A percentile compares a stretch with the other conserved stretches of the same genome.
Conservation (phyloP, 2,888 invertebrate species). For the Aphelenchoides bicaudatus region DNA sequence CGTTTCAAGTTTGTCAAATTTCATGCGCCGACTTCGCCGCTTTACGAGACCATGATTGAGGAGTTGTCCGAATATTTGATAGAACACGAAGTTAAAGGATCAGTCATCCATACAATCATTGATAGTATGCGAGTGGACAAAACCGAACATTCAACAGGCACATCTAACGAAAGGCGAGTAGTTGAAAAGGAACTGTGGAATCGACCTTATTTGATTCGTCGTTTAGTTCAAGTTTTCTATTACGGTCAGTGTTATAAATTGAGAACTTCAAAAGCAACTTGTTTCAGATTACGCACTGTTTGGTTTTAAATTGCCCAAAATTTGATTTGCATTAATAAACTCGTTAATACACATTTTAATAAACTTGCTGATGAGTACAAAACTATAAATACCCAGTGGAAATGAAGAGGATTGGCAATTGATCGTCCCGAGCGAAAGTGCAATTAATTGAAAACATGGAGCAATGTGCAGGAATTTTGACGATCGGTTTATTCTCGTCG, state of each 20-base stretch:
- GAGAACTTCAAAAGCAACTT: too few relatives aligned
- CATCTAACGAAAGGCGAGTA: not conserved
- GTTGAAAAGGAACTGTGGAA: not conserved
- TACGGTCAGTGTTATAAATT: too few relatives aligned
- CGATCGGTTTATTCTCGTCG: too few relatives aligned
- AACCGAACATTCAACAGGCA: not conserved
- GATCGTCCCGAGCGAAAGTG: too few relatives aligned
- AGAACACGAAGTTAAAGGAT: slow-evolving; percentile 10
- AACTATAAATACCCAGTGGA: too few relatives aligned
- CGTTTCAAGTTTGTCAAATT: not conserved
- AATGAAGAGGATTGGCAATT: too few relatives aligned
- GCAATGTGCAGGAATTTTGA: too few relatives aligned
- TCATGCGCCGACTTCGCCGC: not conserved
- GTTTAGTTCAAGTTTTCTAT: slow-evolving; percentile 10
- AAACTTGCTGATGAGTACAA: too few relatives aligned
- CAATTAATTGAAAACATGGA: too few relatives aligned
- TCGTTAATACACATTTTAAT: too few relatives aligned
- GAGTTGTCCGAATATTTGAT: slow-evolving; percentile 10
- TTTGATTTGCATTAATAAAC: too few relatives aligned
- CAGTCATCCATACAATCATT: not conserved
- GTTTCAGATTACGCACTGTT: slow-evolving; percentile 5
- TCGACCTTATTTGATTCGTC: not conserved
- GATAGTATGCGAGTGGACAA: not conserved
- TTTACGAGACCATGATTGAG: slow-evolving; percentile 11
- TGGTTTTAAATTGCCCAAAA: slow-evolving; percentile 10